Base-by-base conservation (phyloP, 35 echinoderm and acorn worm genomes). In the Apostichopus japonicus region DNA sequence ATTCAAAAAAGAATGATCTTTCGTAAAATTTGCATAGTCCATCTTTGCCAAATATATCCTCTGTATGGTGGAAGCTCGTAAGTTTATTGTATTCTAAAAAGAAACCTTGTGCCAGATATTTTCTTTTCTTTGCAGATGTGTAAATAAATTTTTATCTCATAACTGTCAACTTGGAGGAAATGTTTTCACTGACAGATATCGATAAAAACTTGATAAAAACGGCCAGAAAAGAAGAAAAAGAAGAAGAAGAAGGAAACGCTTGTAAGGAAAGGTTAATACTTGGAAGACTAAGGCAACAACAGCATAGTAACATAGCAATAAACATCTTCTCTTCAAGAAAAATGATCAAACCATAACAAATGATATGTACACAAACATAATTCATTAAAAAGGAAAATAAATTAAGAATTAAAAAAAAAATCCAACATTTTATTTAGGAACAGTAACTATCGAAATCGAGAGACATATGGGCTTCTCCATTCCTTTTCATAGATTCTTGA, bases 221-320 rank as follows among this genome's bases (percentile, higher is more conserved):
- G 6, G n/a, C 15, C 15, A 75, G 6, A 73, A 73, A 73, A 19
- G 2, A 21, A 5, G 5, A 19, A 24, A 4, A 19, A 75, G 17
- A 73, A 73, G 5, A 73, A 17, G 21, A 19, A 19, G 17, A 21
- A 23, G 17, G 17, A 75, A 75, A 75, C 16, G n/a, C 11, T 24
- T 21, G 71, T 19, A 15, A 19, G 71, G n/a, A 75, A 75, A 19
- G 71, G 15, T 75, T 21, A 75, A 75, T 75, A 75, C 71, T 75
- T 75, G 71, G 71, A 75, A 75, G 71, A 75, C 71, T 75, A 75
- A 75, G 71, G 33, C 33, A 44, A 23, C 71, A 75, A 75, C 71
- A 23, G 71, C 22, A 19, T 75, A 75, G 17, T n/a, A n/a, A 75
- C 17, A n/a, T 75, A 23, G 17, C 71, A 19, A 19, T 19, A 6